These are phyloP conservation scores for Papilio machaon DNA, from an alignment of 1,140 invertebrate species.

Conservation along the genomic window DNA sequence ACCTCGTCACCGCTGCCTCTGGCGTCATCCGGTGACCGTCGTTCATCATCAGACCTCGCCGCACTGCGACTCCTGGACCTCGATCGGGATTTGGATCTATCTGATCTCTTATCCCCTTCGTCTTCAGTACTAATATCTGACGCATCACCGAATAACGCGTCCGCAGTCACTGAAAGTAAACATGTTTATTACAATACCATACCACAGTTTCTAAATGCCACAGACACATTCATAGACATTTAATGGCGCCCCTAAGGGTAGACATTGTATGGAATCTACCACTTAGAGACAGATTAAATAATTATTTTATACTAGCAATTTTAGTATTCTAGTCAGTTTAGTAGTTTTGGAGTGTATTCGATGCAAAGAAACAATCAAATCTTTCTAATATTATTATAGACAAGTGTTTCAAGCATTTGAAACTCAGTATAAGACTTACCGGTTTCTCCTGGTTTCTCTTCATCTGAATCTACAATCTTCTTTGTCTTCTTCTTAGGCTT, in stretches of 20 bases:
- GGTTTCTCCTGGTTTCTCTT: constrained; percentile 68
- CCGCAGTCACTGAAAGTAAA: constrained; percentile 84
- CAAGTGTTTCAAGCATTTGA: neutral
- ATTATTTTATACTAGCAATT: neutral
- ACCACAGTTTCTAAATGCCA: neutral
- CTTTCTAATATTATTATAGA: too few relatives aligned
- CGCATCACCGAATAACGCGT: constrained; percentile 95
- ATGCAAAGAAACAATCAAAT: too few relatives aligned
- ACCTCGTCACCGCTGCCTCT: constrained; percentile 79
- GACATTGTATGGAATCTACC: too few relatives aligned
- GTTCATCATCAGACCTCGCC: constrained; percentile 65
- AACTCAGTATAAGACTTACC: constrained; percentile 46
- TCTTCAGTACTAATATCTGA: constrained; percentile 94
- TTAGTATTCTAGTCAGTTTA: too few relatives aligned
- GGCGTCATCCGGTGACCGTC: constrained; percentile 76
- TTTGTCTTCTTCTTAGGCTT: constrained; percentile 74
- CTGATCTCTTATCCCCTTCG: constrained; percentile 83
- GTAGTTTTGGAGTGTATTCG: too few relatives aligned
- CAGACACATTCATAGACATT: too few relatives aligned
- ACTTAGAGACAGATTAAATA: neutral
- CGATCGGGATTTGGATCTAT: constrained; percentile 64
- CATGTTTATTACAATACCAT: neutral
- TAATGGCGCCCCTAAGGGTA: too few relatives aligned
- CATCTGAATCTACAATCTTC: constrained; percentile 73
- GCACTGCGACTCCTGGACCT: constrained; percentile 63